These are phyloP conservation scores for Heliothis virescens DNA, from an alignment of 1,140 invertebrate species.

Conservation along the genomic window DNA sequence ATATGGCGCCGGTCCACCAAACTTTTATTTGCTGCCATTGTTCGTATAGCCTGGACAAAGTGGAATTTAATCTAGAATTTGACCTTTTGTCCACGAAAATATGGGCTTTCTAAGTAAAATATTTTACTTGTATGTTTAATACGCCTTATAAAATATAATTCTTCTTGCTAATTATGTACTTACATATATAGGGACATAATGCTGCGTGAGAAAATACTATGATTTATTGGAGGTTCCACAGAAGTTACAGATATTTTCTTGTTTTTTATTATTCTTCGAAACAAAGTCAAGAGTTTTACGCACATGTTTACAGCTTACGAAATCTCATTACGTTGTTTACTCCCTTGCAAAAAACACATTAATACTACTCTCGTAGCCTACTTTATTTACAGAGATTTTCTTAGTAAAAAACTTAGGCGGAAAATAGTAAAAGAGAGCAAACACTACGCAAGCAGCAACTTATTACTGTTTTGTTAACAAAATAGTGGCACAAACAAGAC, in stretches of 20 bases:
- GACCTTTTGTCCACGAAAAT: no score
- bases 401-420: background rate
- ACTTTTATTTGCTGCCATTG: conserved; percentile 17
- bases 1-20: conserved; percentile 12
- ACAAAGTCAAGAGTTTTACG: background rate
- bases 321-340: conserved; percentile 43
- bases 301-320: conserved; percentile 14
- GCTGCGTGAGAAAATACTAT: no score
- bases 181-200: no score
- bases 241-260: background rate
- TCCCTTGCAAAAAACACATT: background rate
- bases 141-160: no score
- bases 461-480: conserved; percentile 55
- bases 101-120: no score
- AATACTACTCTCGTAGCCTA: conserved; percentile 11
- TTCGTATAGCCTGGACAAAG: background rate
- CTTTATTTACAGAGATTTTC: background rate
- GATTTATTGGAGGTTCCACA: background rate
- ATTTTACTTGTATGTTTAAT: background rate
- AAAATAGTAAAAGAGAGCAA: background rate
- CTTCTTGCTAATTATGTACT: no score
- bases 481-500: conserved; percentile 65
- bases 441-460: background rate
- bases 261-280: background rate
- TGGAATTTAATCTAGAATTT: background rate